Evolutionary conservation across 2,888 invertebrate species (phyloP).

Genomic region (Penaeus monodon): DNA sequence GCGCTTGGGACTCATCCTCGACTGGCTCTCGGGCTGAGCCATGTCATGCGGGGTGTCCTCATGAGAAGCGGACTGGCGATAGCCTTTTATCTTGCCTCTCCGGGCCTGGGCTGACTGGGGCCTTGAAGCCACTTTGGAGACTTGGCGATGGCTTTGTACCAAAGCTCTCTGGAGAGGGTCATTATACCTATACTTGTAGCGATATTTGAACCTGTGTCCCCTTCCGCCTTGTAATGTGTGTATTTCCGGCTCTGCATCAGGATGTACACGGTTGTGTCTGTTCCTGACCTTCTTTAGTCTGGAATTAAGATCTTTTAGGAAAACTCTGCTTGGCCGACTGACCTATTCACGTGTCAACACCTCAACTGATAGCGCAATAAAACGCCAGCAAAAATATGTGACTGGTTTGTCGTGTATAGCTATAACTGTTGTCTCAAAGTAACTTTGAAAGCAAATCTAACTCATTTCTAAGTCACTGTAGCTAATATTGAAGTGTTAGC

Average conservation of each 20-base stretch:
- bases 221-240: conserved; percentile 35
- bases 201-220: conserved; percentile 14
- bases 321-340: too few species aligned
- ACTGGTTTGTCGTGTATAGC: too few species aligned
- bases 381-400: too few species aligned
- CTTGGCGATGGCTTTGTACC: conserved; percentile 1
- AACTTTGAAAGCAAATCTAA: too few species aligned
- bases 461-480: too few species aligned
- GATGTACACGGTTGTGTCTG: conserved; percentile 30
- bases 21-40: not conserved
- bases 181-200: conserved; percentile 20
- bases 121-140: conserved; percentile 3
- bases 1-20: conserved; percentile 6
- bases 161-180: conserved; percentile 17
- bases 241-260: conserved; percentile 26
- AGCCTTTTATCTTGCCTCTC: conserved; percentile 29
- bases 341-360: too few species aligned
- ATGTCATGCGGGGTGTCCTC: conserved; percentile 6
- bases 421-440: too few species aligned
- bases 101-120: conserved; percentile 18
- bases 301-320: conserved; percentile 21
- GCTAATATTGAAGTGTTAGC: too few species aligned
- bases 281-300: conserved; percentile 20
- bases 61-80: conserved; percentile 12
- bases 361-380: too few species aligned